Evolutionary conservation across 2,113 vertebrate species (phyloP), one percentile per base, ranked within the genome.

Genomic region (Scytalopus superciliaris): DNA sequence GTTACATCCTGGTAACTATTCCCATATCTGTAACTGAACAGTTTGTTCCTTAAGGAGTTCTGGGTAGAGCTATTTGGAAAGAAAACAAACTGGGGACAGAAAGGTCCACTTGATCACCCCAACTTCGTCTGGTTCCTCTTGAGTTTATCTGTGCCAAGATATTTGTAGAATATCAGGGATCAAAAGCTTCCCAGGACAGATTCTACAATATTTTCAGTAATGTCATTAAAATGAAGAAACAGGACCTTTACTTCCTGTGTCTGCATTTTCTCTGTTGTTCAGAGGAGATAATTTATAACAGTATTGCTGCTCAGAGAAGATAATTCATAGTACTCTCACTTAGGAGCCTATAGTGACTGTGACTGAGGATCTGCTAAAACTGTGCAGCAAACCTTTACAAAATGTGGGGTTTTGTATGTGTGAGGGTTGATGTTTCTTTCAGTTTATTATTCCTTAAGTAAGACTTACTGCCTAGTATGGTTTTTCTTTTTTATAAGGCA

Each of bases 181-280:
- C 24, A 45, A 66, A 74, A 37, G 30, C 40, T 62, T 87, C 60
- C n/a, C 12, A 53, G 59, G 24, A 60, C 24, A 49, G 57, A 73
- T 64, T 84, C 33, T 76, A 22, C 49, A 50, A 3, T 44, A 6
- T 84, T 91, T 84, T 87, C 40, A 40, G 3, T 76, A 52, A 47
- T 69, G 30, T 7, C 3, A 18, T 69, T 69, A 56, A 77, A 77
- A 76, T 30, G 21, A 37, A 73, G 63, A 60, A 86, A 27, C 9
- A 27, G 44, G 57, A 84, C 21, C 53, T 91, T 89, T 68, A 23
- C 27, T 92, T 94, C 62, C 53, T 24, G 12, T 72, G 42, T 47
- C 67, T 85, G n/a, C 66, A 35, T 92, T 84, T 88, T 75, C 52
- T 75, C 35, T 64, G 52, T 75, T 86, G 21, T 60, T 93, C 72